Conservation (phyloP, 2,888 invertebrate species). For the Cyaniris semiargus region DNA sequence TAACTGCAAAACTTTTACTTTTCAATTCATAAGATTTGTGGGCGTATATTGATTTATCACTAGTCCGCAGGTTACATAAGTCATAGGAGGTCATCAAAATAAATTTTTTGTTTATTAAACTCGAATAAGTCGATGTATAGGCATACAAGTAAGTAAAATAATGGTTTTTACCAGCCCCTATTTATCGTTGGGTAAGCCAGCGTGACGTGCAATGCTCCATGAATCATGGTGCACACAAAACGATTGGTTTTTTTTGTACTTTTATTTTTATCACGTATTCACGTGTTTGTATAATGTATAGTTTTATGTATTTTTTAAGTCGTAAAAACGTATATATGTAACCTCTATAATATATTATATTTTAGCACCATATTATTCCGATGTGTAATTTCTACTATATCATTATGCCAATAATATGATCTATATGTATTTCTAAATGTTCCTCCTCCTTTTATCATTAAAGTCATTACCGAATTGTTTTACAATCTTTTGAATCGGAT, state of each 20-base stretch:
- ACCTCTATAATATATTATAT: no score
- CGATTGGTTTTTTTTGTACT: constrained; percentile 8
- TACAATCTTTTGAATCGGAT: background rate
- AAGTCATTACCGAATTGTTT: background rate
- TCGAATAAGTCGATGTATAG: background rate
- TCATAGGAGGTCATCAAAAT: background rate
- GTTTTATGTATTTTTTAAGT: background rate
- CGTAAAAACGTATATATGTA: background rate
- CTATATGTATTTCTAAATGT: no score
- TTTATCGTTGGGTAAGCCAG: background rate
- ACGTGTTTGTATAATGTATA: background rate
- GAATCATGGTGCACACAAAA: background rate
- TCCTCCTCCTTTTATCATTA: no score
- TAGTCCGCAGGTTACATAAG: background rate
- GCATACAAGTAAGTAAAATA: background rate
- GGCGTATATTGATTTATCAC: constrained; percentile 18
- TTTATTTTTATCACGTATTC: background rate
- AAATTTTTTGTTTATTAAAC: background rate
- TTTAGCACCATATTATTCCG: background rate
- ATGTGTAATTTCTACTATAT: background rate
- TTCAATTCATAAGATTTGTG: constrained; percentile 9
- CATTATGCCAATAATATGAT: no score
- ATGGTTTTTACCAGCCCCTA: background rate
- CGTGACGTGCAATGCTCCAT: constrained; percentile 21
- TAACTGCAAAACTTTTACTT: constrained; percentile 22